Evolutionary conservation across 2,113 vertebrate species (phyloP), one percentile per base, ranked within the genome.

Genomic region (Pimephales promelas): DNA sequence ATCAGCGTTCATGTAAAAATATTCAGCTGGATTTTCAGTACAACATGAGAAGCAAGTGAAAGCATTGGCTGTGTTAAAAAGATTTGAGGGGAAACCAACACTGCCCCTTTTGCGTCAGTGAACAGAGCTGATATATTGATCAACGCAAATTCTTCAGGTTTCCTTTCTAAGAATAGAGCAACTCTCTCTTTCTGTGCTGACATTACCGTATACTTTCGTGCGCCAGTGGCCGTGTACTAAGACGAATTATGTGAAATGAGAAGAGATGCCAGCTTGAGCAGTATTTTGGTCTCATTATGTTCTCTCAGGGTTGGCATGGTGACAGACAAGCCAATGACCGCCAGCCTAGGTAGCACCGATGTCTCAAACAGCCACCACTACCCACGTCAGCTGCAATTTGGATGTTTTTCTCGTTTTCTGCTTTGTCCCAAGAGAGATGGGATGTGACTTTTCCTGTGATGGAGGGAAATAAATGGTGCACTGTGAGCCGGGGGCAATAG

Each of bases 271-370:
- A 68, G 28, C 68, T 62, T 64, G 57, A 34, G 52, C 62, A 34
- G 10, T 43, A 66, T 81, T 66, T 81, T 66, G 26, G 13, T 64
- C 45, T 49, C 43, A 52, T 74, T 73, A 34, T 71, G 16, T 82
- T 66, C 40, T 28, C 47, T 57, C 40, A 31, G 6, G 43, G 86
- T 87, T 87, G 79, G 57, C 83, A 87, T 79, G 74, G 79, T 59
- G 79, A 87, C 79, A 83, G 83, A 87, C 79, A 79, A 73, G 61
- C 86, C 57, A 43, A 59, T 47, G 66, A 80, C 78, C 78, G 11
- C 66, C 45, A 80, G 78, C 78, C 78, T 49, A 80, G 61, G 78
- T 80, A 80, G 78, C 43, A 80, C 78, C 34, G 78, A 79, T 31
- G 56, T 75, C 57, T 49, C 45, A 78, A 80, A 64, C n/a, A 45